Base-by-base conservation (phyloP, 2,888 invertebrate genomes). In the Troilus luridus region DNA sequence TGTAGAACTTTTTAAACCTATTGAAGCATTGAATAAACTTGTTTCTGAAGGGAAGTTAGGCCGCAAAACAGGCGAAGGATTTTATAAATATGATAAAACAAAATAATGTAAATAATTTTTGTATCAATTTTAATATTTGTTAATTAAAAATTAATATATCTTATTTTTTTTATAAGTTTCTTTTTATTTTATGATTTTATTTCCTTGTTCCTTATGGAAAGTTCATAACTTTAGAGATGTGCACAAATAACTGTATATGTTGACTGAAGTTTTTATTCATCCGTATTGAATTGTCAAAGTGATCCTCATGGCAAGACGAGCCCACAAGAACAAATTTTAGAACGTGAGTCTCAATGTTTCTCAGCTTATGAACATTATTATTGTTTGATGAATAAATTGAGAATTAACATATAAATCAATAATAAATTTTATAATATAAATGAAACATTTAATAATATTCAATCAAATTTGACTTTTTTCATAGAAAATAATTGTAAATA, bases 41-140 rank as follows among this genome's bases (percentile, higher is more conserved):
- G 97, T 98, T 0, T 93, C 95, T 0, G 96, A 97, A 93, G 97
- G 97, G 24, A 98, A 97, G 94, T 94, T 97, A 0, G 98, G 98
- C 1, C 94, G 96, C 12, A 98, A 98, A 94, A 94, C 95, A 72
- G 98, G 98, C 0, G 97, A 98, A 94, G 98, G 98, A 21, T 97
- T 97, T 94, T 98, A 98, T 94, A 96, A 96, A 92, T 97, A 96
- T 93, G 96, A 95, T 67, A 94, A 93, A 92, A 93, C 92, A 92
- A 41, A 64, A 89, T 62, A 89, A 24, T 59, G 59, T 58, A 88
- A 88, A 60, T 67, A 67, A 0, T 24, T 67, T 67, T 67, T 67
- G 67, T 24, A 24, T 5, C 24, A 67, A 24, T 24, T 24, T 67
- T 67, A 24, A 12, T 67, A 67, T 24, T 67, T 67, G 67, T 67